Conservation (phyloP, 2,113 vertebrate species). For the Elephas maximus region DNA sequence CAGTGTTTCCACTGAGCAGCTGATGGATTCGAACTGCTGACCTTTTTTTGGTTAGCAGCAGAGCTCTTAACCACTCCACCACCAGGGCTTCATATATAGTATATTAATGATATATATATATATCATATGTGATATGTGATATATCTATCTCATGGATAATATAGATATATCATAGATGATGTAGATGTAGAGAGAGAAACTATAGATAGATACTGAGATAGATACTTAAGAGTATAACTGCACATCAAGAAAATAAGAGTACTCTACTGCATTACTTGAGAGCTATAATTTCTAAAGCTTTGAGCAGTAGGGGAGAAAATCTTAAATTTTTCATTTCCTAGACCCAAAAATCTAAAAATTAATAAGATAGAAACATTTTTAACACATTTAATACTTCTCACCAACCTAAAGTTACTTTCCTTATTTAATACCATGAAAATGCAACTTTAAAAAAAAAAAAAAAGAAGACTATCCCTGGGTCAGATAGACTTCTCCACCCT, state of each 20-base stretch:
- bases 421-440: constrained; percentile 14
- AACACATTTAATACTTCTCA: constrained; percentile 6
- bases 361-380: constrained; percentile 26
- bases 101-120: too few relatives aligned
- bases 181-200: background rate
- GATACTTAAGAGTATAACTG: background rate
- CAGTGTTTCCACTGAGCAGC: too few relatives aligned
- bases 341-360: background rate
- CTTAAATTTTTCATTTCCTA: background rate
- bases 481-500: background rate
- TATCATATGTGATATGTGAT: too few relatives aligned
- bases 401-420: background rate
- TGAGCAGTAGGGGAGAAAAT: background rate
- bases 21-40: too few relatives aligned
- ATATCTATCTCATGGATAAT: too few relatives aligned
- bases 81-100: too few relatives aligned
- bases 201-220: background rate
- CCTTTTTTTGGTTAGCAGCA: too few relatives aligned
- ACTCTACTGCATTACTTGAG: background rate
- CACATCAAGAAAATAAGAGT: background rate
- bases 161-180: background rate
- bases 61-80: too few relatives aligned
- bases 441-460: background rate
- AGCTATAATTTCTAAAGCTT: background rate
- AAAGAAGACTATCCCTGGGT: background rate